Base-by-base conservation (phyloP, 1,140 invertebrate genomes). In the Tyrophagus putrescentiae region DNA sequence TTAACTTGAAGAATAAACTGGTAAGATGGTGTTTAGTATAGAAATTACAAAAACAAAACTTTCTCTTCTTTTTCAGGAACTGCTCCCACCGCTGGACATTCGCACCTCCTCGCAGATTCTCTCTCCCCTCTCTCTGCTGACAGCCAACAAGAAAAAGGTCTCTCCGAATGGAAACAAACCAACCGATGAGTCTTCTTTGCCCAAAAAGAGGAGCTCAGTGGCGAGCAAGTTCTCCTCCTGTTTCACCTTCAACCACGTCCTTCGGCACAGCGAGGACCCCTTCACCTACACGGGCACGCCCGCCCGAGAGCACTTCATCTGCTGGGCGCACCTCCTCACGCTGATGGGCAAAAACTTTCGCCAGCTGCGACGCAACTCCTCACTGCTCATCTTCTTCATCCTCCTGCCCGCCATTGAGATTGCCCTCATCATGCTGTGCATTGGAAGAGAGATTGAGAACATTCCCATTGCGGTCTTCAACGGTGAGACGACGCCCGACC, bases 381-480 rank as follows among this genome's bases (percentile, higher is more conserved):
- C 62, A 39, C 83, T 90, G 21, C 86, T 92, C 80, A 72, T 86
- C 61, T 95, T 95, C 73, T 87, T 94, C 67, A 88, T 94, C 67
- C 82, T 84, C 11, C 73, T 95, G 65, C 91, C 91, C 28, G 84
- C 90, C 3, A 82, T 89, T 72, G 89, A 95, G 76, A 87, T 90
- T n/a, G 84, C 92, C 50, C 78, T 95, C 4, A 95, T 96, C 76
- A 96, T 91, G 72, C 70, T 93, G 63, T 87, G 90, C 25, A 91
- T 96, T 64, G 92, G 92, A 60, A 78, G 85, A 32, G 85, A 91
- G 69, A 91, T 91, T 0, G 81, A 79, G 45, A 82, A 84, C 42
- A 76, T 96, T 0, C 80, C 79, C 64, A 65, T 96, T 68, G 87
- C 85, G 32, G 78, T 95, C 58, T 84, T 91, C 41, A 62, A 59